Evolutionary conservation across 2,888 invertebrate genomes (phyloP).

Genomic region (Octodonta nipae): DNA sequence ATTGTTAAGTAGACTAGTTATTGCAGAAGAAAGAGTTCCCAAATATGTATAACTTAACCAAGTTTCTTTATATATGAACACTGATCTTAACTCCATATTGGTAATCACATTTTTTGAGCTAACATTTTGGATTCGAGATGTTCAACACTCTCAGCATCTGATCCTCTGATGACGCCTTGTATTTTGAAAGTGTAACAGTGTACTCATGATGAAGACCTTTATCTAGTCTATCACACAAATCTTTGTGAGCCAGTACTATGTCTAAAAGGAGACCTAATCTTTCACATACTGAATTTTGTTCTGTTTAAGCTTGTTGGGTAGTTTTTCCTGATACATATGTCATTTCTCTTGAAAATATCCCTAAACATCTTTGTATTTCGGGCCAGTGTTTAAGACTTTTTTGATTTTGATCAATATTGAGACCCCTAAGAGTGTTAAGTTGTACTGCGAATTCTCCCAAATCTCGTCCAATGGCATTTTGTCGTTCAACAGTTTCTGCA

Average conservation of each 20-base stretch:
- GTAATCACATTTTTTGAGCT: conserved; percentile 47
- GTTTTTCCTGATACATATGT: conserved; percentile 38
- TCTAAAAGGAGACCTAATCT: conserved; percentile 41
- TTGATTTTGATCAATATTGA: conserved; percentile 22
- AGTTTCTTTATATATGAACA: conserved; percentile 49
- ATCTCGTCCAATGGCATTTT: conserved; percentile 37
- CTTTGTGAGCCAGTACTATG: conserved; percentile 41
- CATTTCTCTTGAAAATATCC: conserved; percentile 40
- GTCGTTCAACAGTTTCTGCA: conserved; percentile 33
- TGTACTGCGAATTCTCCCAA: conserved; percentile 43
- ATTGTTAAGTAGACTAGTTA: conserved; percentile 43
- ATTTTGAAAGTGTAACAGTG: conserved; percentile 47
- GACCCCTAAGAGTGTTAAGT: conserved; percentile 36
- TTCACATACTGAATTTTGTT: conserved; percentile 44
- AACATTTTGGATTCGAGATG: conserved; percentile 48
- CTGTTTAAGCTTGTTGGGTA: conserved; percentile 39
- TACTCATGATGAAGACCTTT: conserved; percentile 49
- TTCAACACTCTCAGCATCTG: conserved; percentile 47
- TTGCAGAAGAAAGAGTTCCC: conserved; percentile 44
- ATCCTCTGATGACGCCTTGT: conserved; percentile 48
- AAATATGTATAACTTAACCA: conserved; percentile 47
- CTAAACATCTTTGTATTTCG: conserved; percentile 42
- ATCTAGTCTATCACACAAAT: conserved; percentile 47
- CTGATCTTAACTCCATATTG: conserved; percentile 46
- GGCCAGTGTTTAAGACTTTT: conserved; percentile 33